Evolutionary conservation across 2,797 vertebrate species (phyloP).

Genomic region (Tapera naevia): DNA sequence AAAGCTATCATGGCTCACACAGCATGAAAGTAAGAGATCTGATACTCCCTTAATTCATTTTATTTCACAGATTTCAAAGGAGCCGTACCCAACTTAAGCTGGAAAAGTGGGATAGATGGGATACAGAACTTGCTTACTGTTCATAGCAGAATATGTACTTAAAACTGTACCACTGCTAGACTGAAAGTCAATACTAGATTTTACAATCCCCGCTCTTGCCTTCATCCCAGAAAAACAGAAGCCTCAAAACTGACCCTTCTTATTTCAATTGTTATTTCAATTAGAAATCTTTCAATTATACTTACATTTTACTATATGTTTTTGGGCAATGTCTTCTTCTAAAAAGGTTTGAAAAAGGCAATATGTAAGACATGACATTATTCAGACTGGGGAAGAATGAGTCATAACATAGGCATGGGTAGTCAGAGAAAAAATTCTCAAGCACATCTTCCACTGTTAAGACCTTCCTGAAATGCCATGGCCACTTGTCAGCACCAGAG

Average conservation of each 20-base stretch:
- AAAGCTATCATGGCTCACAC: neutral
- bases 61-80: neutral
- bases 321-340: neutral
- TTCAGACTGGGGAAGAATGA: neutral
- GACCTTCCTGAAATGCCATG: neutral
- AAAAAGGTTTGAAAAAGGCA: neutral
- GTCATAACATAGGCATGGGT: neutral
- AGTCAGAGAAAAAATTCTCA: neutral
- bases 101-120: neutral
- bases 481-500: neutral
- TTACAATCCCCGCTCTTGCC: neutral
- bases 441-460: neutral
- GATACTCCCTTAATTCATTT: neutral
- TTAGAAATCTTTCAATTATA: neutral
- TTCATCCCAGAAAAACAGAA: neutral
- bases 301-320: neutral
- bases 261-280: neutral
- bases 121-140: neutral
- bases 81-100: neutral
- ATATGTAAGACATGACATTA: neutral
- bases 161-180: neutral
- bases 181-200: neutral
- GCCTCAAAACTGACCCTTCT: neutral
- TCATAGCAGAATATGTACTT: neutral
- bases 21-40: neutral